Conservation (phyloP, 1,140 invertebrate species). For the Zaprionus lachaisei region DNA sequence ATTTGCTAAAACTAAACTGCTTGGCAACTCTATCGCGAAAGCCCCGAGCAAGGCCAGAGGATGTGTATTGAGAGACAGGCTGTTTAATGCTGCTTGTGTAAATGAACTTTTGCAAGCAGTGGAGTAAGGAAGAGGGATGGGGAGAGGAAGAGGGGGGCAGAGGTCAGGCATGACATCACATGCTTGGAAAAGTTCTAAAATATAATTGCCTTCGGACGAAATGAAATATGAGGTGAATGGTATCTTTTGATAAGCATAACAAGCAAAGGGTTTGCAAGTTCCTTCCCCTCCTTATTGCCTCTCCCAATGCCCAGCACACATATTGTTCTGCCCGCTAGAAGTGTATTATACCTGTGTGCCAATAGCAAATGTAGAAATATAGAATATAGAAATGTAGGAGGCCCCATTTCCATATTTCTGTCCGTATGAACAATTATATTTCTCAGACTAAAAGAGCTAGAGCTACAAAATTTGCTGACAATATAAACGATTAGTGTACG, state of each 20-base stretch:
- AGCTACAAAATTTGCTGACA: too few relatives aligned
- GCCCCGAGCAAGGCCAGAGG: neutral
- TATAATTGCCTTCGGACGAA: slow-evolving; percentile 1
- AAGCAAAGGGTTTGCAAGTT: neutral
- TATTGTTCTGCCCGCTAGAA: neutral
- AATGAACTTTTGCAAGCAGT: too few relatives aligned
- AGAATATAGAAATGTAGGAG: too few relatives aligned
- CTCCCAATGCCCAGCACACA: neutral
- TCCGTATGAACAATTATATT: too few relatives aligned
- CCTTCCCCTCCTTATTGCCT: neutral
- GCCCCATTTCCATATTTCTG: too few relatives aligned
- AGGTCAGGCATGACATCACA: neutral
- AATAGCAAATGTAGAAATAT: too few relatives aligned
- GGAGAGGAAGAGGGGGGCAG: neutral
- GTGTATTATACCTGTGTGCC: too few relatives aligned
- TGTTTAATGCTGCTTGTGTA: neutral
- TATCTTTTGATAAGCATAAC: neutral
- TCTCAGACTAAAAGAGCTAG: too few relatives aligned
- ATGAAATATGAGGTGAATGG: slow-evolving; percentile 6
- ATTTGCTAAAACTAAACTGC: slow-evolving; percentile 6
- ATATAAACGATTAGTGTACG: too few relatives aligned
- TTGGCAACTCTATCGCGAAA: neutral
- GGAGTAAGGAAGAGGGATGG: neutral
- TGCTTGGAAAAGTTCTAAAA: neutral
- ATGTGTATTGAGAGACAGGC: neutral